A percentile compares a stretch with the other conserved stretches of the same genome.
phyloP scores from a whole-genome alignment of 35 echinoderm and acorn worm genomes.

The Hemicentrotus pulcherrimus region DNA sequence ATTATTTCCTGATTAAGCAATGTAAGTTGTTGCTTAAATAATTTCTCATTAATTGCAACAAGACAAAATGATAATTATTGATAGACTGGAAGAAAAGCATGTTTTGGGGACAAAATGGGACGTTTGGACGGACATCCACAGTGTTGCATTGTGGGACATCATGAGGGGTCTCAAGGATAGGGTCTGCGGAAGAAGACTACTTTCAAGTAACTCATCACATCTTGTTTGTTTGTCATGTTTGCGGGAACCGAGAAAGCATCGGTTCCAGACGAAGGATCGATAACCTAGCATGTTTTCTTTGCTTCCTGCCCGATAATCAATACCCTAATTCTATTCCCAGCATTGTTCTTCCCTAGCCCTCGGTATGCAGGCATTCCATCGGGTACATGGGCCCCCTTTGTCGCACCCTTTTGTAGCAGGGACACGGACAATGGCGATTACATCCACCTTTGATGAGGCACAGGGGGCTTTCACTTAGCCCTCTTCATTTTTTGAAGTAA shows the following conservation, averaged over 20 bases:
- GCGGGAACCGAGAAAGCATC: neutral
- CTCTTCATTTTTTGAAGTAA: neutral
- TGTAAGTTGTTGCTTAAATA: neutral
- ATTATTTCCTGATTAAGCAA: neutral
- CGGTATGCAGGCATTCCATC: neutral
- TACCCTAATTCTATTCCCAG: neutral
- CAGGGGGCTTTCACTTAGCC: neutral
- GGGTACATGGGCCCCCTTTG: neutral
- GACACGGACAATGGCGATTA: neutral
- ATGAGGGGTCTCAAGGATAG: neutral
- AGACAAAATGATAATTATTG: neutral
- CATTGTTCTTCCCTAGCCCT: neutral
- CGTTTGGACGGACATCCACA: neutral
- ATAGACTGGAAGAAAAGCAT: neutral
- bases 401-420: neutral
- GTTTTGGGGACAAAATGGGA: neutral
- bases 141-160: neutral
- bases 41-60: neutral
- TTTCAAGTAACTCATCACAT: neutral
- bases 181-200: neutral
- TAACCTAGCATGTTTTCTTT: slow-evolving; percentile 10
- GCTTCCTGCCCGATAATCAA: slow-evolving; percentile 19
- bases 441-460: slow-evolving; percentile 14
- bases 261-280: neutral
- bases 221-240: slow-evolving; percentile 35